Base-by-base conservation (phyloP, 2,888 invertebrate species). In the Gnatocerus cornutus region DNA sequence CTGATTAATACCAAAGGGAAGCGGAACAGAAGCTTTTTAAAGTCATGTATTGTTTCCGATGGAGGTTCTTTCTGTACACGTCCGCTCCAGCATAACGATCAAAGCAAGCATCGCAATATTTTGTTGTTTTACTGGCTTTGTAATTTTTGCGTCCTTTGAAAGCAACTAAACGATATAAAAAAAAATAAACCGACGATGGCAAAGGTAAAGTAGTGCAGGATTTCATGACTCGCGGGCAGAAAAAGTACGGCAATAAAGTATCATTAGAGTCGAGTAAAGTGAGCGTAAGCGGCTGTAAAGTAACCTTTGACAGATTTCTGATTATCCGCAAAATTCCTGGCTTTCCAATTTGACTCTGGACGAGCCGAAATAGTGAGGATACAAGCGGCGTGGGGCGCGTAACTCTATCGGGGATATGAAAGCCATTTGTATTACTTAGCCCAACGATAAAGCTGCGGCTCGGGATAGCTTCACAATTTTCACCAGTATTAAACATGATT, bases 391-490 rank as follows among this genome's bases (percentile, higher is more conserved):
- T 59, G 61, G 61, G 56, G 73, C 62, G 75, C 73, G 73, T 74
- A 78, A 78, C 79, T 79, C 80, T 79, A 81, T 80, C 77, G 80
- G 79, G 82, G 81, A 80, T 83, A 81, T 80, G 81, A 80, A 79
- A 80, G 81, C 83, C 85, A 86, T 87, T 86, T 84, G 85, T 87
- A 87, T 87, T 87, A 86, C 86, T 86, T 86, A 86, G 84, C 83
- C 81, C 81, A 81, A 82, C 86, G 85, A 86, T 87, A 87, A 87
- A 87, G 86, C 82, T 79, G 80, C 80, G 80, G 81, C 81, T 79
- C 78, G 82, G 83, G 82, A 83, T 83, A 80, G 82, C 82, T 82
- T 83, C 83, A 83, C 84, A 83, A 84, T 84, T 84, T 84, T 84
- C 84, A 79, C 83, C 77, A 81, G 84, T 83, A 84, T 84, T 84